Base-by-base conservation (phyloP, 2,797 vertebrate species). In the Neosalanx taihuensis region DNA sequence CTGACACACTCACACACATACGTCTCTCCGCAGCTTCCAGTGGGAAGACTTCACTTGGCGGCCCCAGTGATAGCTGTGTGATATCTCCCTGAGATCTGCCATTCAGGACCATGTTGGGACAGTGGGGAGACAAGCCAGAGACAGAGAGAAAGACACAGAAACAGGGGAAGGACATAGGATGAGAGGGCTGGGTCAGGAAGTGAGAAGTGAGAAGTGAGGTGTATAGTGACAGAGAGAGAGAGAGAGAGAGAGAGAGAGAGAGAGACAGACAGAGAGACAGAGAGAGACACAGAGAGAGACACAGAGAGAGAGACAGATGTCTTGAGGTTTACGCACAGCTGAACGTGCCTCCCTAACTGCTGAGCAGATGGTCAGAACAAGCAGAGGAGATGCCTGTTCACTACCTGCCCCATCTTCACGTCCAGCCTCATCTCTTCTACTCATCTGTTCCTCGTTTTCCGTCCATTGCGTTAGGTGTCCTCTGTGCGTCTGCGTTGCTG, bases 321-420 rank as follows among this genome's bases (percentile, higher is more conserved):
- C 18, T 18, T 20, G 57, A 59, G 57, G 17, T 53, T 53, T 17
- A 53, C 3, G 79, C 78, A 72, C 72, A 78, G 20, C 64, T 84
- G 85, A 80, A 41, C 64, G 51, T 57, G 56, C 59, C 71, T 87
- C 80, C 71, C 76, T 74, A 74, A 71, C 78, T 57, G 70, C 35
- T 79, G 46, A 69, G 72, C 78, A 71, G 78, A 76, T 85, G 83
- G 81, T 81, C 67, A 23, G 70, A 62, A 76, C 79, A 81, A 76
- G 75, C 73, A 64, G 29, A 68, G 72, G 78, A 77, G 69, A 80
- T 51, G 31, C 30, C 26, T 53, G 62, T 86, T 49, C 84, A 68
- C 80, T 62, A 78, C 74, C 31, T 73, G 51, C 61, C 56, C 76
- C 57, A 53, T 56, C 13, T n/a, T 56, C 35, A 18, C 77, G 75